Conservation (phyloP, 2,797 vertebrate genomes). For the Carapus acus region DNA sequence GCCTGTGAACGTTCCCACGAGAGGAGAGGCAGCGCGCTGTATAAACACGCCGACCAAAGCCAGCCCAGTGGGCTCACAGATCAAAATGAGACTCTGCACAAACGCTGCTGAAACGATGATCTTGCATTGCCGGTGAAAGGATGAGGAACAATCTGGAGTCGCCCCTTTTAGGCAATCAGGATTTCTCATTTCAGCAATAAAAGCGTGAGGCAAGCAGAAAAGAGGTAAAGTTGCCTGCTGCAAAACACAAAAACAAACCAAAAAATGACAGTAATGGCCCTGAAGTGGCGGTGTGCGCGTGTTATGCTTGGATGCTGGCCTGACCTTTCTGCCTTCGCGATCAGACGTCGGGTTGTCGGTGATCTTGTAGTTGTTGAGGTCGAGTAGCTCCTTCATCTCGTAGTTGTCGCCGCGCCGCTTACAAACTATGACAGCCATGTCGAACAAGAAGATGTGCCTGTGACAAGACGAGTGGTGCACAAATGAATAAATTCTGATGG, state of each 20-base stretch:
- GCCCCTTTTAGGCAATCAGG: not conserved
- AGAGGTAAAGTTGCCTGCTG: too few relatives aligned
- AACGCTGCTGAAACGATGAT: not conserved
- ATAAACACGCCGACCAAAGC: constrained; percentile 13
- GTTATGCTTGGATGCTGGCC: not conserved
- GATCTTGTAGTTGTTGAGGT: constrained; percentile 89
- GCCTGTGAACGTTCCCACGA: constrained; percentile 29
- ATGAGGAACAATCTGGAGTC: not conserved
- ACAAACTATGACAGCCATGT: constrained; percentile 86
- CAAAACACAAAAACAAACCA: too few relatives aligned
- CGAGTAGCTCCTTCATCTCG: constrained; percentile 94
- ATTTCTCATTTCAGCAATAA: constrained; percentile 9
- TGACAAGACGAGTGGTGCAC: not conserved
- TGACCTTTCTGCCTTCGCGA: constrained; percentile 89
- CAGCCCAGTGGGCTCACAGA: not conserved
- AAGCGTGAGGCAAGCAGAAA: constrained; percentile 4
- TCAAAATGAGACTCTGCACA: constrained; percentile 1
- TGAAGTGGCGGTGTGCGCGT: too few relatives aligned
- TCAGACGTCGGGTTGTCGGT: constrained; percentile 88
- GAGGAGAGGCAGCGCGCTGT: constrained; percentile 18
- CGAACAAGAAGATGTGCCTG: constrained; percentile 94
- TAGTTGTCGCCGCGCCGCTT: constrained; percentile 92
- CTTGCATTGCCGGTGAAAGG: not conserved
- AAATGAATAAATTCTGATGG: too few relatives aligned
- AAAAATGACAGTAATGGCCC: too few relatives aligned